phyloP scores from a whole-genome alignment of 2,113 vertebrate genomes.

The Oenanthe melanoleuca region DNA sequence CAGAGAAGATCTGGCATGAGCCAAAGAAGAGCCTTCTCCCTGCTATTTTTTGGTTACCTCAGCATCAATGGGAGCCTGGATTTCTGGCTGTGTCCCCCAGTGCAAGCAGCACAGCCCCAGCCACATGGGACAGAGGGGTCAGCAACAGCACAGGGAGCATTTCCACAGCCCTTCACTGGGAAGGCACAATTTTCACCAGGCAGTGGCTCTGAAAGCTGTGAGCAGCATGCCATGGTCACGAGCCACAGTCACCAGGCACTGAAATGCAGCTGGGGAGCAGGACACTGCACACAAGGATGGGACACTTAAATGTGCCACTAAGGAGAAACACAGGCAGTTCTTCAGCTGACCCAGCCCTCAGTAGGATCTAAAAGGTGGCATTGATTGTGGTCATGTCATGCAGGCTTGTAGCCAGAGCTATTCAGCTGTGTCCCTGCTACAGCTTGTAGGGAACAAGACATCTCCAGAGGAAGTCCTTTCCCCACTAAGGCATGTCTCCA shows the following conservation, averaged over 20 bases:
- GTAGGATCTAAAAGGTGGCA: background rate
- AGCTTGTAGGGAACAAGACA: background rate
- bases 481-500: background rate
- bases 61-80: background rate
- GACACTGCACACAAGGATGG: background rate
- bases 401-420: background rate
- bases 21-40: background rate
- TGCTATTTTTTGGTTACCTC: background rate
- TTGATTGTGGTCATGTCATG: background rate
- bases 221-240: rapidly evolving
- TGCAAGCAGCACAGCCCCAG: background rate
- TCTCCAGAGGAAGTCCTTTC: background rate
- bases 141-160: background rate
- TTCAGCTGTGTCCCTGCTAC: background rate
- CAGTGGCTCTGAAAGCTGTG: background rate
- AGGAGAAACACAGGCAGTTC: background rate
- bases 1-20: background rate
- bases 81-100: background rate
- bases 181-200: background rate
- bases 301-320: background rate
- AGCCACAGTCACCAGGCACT: background rate
- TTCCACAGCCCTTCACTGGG: background rate
- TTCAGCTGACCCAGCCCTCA: background rate
- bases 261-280: background rate
- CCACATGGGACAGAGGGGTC: rapidly evolving